Base-by-base conservation (phyloP, 2,797 vertebrate species). In the Gadopsis bispinosus region DNA sequence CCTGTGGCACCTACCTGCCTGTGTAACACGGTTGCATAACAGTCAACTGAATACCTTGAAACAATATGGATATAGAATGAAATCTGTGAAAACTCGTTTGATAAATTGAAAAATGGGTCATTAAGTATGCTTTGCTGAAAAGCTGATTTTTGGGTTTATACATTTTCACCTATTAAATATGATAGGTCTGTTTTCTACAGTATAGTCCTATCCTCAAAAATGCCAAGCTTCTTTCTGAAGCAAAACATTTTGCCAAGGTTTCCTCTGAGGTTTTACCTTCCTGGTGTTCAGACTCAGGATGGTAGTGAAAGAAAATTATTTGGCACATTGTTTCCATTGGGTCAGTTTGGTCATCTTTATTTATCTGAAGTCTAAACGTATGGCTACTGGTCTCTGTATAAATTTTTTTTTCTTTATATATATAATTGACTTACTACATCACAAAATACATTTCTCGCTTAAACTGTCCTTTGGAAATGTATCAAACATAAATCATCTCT, bases 251-350 rank as follows among this genome's bases (percentile, higher is more conserved):
- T 55, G 43, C 65, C 61, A 47, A 6, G 47, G 22, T 77, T 86
- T 86, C 37, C 6, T 70, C 29, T 73, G 60, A 63, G 73, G 61
- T 80, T 86, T 79, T 54, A 67, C 60, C 60, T 79, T 79, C 58
- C 55, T 68, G 64, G 72, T 47, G 2, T 73, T 87, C 75, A 83
- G 63, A 69, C 54, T 73, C 47, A 54, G 62, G 58, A 62, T 59
- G 78, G 55, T 79, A 54, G 58, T 82, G 78, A 83, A 80, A 72
- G 41, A 37, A 79, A 82, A 80, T 77, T 1, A n/a, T 80, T 72
- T 41, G 54, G 62, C 67, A 47, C 54, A n/a, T 76, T 77, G 31
- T 79, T 83, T 77, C 3, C 50, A 2, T 60, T 82, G 68, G 75
- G 43, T 73, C 71, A 51, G 20, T 64, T 13, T 33, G 63, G 62